Evolutionary conservation across 2,113 vertebrate species (phyloP), one percentile per base, ranked within the genome.

Genomic region (Perccottus glenii): DNA sequence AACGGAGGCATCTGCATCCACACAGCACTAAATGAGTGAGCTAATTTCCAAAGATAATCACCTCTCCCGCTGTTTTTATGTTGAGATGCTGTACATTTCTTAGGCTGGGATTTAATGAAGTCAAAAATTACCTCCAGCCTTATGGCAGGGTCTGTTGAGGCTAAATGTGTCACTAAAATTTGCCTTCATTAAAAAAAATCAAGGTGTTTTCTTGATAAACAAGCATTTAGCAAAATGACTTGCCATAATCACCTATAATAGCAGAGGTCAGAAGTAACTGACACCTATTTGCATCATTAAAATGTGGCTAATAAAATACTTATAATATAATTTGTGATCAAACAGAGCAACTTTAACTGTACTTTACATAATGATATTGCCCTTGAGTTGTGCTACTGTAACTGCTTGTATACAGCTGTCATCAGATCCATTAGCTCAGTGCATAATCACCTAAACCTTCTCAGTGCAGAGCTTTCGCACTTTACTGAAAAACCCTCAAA

Each of bases 1-100:
- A 91, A 89, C 73, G 73, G 86, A 94, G 87, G 85, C 87, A 92
- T 93, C 86, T 93, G 93, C 93, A 94, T 92, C 88, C 92, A 89
- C 90, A 93, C 58, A 76, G 92, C 91, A 87, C 82, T 6, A 93
- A 93, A 93, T 89, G 87, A 94, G 91, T 90, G 88, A 85, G 85
- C 88, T 84, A 93, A 93, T 92, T 94, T 90, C 88, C 85, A 75
- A 78, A 92, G 91, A 91, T 91, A 92, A 86, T 91, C 90, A 87
- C 84, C 85, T 81, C 87, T 79, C 83, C 87, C 71, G 87, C 82
- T 85, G 87, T 70, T 81, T 89, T 87, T 89, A 85, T 86, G 75
- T 78, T 52, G 78, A 79, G 78, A 88, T 84, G 79, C 80, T 85
- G 83, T 82, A 85, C 75, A 80, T 88, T 90, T 84, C 10, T 81